phyloP scores from a whole-genome alignment of 2,113 vertebrate genomes.

The Grallaria varia region DNA sequence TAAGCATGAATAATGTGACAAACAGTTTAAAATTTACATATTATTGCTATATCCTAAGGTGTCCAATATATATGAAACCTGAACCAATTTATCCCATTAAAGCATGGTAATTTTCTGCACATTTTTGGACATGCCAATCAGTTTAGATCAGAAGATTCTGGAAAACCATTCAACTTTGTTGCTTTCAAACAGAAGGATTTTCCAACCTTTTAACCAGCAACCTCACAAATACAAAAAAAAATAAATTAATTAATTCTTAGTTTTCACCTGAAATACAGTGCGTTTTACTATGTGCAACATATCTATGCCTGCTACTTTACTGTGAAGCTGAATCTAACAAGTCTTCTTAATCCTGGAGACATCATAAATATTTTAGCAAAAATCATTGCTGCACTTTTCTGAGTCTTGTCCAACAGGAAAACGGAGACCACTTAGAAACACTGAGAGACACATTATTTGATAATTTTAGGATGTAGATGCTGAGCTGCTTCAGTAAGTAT shows the following conservation, averaged over 20 bases:
- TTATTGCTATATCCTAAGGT: constrained; percentile 39
- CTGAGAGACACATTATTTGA: background rate
- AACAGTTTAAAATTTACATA: constrained; percentile 60
- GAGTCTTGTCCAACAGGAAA: background rate
- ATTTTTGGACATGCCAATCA: constrained; percentile 52
- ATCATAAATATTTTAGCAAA: background rate
- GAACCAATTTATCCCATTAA: constrained; percentile 47
- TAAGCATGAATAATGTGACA: constrained; percentile 53
- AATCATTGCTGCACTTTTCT: background rate
- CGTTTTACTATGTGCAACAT: background rate
- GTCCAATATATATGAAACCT: background rate
- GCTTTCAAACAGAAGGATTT: constrained; percentile 58
- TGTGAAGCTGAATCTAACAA: background rate
- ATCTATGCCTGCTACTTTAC: background rate
- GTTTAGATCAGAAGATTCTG: constrained; percentile 54
- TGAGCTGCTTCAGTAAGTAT: background rate
- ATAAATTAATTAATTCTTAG: background rate
- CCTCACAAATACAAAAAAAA: constrained; percentile 12
- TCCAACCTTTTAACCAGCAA: constrained; percentile 40
- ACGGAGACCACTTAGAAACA: background rate
- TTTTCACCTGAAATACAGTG: constrained; percentile 15
- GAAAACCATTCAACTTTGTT: constrained; percentile 53
- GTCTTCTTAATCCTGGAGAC: background rate
- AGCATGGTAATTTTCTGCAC: constrained; percentile 57
- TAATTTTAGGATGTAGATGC: background rate